Evolutionary conservation across 2,797 vertebrate species (phyloP), one percentile per base, ranked within the genome.

Genomic region (Emys orbicularis): DNA sequence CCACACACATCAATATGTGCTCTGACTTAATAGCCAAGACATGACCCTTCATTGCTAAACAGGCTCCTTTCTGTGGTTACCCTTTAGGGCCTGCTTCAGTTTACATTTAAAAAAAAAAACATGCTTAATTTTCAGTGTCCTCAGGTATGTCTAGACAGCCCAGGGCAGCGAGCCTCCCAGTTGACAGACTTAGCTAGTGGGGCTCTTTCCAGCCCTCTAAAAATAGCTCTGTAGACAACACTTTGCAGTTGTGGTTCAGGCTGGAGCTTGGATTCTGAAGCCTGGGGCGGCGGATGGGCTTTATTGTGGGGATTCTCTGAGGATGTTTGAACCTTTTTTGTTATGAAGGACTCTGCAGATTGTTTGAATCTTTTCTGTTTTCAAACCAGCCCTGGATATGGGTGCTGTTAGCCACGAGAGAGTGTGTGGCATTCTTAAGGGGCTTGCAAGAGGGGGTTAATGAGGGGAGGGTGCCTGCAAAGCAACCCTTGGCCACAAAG

Each of bases 261-360:
- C 21, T 68, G 18, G 19, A 37, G 65, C 19, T 68, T 37, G n/a
- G n/a, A 11, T 68, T 68, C 65, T 72, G 68, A 72, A 37, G 37
- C 19, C 37, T 72, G 37, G 68, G 11, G n/a, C 1, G 21, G 11
- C 1, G 3, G 11, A 5, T 18, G 18, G 21, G n/a, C 21, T 41
- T 41, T 41, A 72, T 72, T 72, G 10, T 37, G n/a, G 37, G 19
- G 37, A 41, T 21, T 72, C 37, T 72, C 37, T 41, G n/a, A 72
- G 68, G 9, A 72, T 72, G 68, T 37, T 37, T 72, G 68, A 72
- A 25, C 37, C 68, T 23, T 72, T 72, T 72, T 12, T 41, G 68
- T 72, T 72, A 72, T 41, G 37, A 72, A 72, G 68, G 68, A 72
- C 68, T 72, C n/a, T 19, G 10, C 8, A 1, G 37, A 72, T 72